Conservation (phyloP, 1,140 invertebrate genomes). For the Tenebrio molitor region DNA sequence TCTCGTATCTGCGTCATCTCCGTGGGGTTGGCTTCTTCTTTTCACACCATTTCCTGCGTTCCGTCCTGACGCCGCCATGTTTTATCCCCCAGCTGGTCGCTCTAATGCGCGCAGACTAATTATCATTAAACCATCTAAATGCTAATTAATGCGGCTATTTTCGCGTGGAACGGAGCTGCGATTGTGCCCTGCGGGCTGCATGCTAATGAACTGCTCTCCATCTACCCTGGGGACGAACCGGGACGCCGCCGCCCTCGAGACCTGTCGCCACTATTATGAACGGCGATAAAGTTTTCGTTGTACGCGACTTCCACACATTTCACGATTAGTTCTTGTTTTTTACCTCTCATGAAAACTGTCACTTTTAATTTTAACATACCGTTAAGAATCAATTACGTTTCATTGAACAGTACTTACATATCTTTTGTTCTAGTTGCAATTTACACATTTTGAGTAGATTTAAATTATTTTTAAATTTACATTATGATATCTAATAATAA, state of each 20-base stretch:
- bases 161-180: constrained; percentile 65
- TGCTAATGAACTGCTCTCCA: constrained; percentile 65
- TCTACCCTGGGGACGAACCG: constrained; percentile 15
- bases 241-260: constrained; percentile 26
- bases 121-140: constrained; percentile 71
- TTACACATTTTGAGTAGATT: no score
- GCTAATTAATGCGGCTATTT: constrained; percentile 71
- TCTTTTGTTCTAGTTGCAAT: no score
- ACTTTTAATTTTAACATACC: no score
- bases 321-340: neutral
- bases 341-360: no score
- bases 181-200: constrained; percentile 63
- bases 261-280: constrained; percentile 20
- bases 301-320: constrained; percentile 16
- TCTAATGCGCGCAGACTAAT: constrained; percentile 65
- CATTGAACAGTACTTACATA: no score
- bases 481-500: no score
- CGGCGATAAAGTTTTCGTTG: constrained; percentile 18
- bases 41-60: constrained; percentile 61
- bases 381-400: no score
- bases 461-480: no score
- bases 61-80: constrained; percentile 55
- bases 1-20: constrained; percentile 49
- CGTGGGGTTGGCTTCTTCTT: constrained; percentile 57
- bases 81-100: constrained; percentile 63